Percentiles rank a stretch among this genome's conserved stretches.
These are phyloP conservation scores for Meriones psammophilus DNA, from an alignment of 2,797 vertebrate genomes.

Conservation along the genomic window DNA sequence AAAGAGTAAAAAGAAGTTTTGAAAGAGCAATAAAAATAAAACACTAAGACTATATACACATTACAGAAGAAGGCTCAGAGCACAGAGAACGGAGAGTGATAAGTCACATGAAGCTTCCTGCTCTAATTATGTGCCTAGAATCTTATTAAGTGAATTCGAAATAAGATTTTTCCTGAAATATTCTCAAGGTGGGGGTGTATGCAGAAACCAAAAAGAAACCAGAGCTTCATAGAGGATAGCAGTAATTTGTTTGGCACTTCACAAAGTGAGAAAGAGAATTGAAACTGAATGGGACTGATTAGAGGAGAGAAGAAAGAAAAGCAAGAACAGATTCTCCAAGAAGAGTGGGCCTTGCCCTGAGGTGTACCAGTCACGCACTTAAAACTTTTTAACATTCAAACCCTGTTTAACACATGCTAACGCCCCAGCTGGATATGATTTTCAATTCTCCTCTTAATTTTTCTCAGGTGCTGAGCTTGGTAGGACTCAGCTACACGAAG, in stretches of 20 bases:
- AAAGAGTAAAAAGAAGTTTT: background rate
- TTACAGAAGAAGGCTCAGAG: slow-evolving; percentile 2
- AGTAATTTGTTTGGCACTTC: slow-evolving; percentile 82
- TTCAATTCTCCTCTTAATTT: slow-evolving; percentile 80
- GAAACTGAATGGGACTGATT: slow-evolving; percentile 78
- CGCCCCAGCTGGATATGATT: slow-evolving; percentile 81
- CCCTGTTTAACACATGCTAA: slow-evolving; percentile 83
- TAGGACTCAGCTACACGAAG: background rate
- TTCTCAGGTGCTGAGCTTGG: slow-evolving; percentile 80
- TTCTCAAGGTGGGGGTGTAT: background rate
- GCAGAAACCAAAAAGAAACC: slow-evolving; percentile 63
- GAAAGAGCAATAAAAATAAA: background rate
- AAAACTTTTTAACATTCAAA: slow-evolving; percentile 80
- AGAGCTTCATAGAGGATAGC: slow-evolving; percentile 68
- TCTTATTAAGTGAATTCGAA: slow-evolving; percentile 34
- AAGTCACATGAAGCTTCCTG: background rate
- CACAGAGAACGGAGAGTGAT: background rate
- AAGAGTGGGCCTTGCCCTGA: slow-evolving; percentile 75
- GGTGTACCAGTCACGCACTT: slow-evolving; percentile 84
- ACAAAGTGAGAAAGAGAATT: slow-evolving; percentile 76
- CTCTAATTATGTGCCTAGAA: slow-evolving; percentile 28
- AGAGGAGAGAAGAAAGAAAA: slow-evolving; percentile 78
- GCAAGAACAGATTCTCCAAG: slow-evolving; percentile 77
- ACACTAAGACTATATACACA: background rate
- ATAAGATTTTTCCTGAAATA: slow-evolving; percentile 51